These are phyloP conservation scores for Crocuta crocuta DNA, from an alignment of 2,113 vertebrate species.

Conservation along the genomic window DNA sequence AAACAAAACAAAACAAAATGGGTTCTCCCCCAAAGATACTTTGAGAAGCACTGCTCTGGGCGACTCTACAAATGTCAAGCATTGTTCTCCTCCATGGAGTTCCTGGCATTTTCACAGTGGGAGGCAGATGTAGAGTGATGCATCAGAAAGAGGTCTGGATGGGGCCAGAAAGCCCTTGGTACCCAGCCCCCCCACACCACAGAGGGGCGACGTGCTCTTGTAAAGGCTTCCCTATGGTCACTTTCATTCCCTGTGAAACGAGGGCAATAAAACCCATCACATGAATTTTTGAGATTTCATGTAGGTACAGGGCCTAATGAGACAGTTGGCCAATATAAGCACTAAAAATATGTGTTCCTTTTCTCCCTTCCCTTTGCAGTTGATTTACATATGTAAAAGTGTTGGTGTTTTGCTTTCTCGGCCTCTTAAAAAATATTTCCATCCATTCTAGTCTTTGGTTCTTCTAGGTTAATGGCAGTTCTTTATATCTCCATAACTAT, in stretches of 20 bases:
- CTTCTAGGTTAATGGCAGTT: neutral
- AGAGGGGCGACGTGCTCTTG: neutral
- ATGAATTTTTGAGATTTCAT: neutral
- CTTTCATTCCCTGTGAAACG: conserved; percentile 27
- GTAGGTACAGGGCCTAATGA: neutral
- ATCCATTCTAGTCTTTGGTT: neutral
- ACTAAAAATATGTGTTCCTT: neutral
- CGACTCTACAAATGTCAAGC: neutral
- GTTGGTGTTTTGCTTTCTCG: neutral
- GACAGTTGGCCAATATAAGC: neutral
- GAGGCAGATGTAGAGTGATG: neutral
- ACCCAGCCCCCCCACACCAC: neutral
- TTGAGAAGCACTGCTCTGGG: neutral
- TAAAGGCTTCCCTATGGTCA: neutral
- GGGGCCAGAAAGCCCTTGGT: neutral
- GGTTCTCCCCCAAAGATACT: neutral
- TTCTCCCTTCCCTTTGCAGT: conserved; percentile 17
- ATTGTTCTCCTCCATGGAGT: neutral
- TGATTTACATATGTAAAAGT: neutral
- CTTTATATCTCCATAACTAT: neutral
- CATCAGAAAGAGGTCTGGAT: neutral
- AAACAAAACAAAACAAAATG: neutral
- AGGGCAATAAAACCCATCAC: neutral
- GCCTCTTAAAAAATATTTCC: neutral
- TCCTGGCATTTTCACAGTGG: neutral